Evolutionary conservation across 1,140 invertebrate genomes (phyloP), one percentile per base, ranked within the genome.

Genomic region (Apolygus lucorum): DNA sequence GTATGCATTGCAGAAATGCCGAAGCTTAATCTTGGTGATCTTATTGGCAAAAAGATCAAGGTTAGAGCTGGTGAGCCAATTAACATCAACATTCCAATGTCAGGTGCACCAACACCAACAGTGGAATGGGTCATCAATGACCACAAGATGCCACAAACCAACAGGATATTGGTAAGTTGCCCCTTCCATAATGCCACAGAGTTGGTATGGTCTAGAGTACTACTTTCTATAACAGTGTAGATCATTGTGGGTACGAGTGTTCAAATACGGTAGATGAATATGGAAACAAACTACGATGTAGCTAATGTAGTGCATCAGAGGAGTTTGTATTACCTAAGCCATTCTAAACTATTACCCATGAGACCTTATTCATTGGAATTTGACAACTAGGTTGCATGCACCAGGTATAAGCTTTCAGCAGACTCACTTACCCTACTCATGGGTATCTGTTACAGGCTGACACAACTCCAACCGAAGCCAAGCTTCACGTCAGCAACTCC

Each of bases 11-110:
- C 76, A 87, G 95, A 98, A 81, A 93, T 93, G 76, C 97, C 97
- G 11, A 95, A 94, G 80, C 80, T 99, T 17, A 88, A 90, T 78
- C 81, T 99, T 70, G 93, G 96, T 79, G 87, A 86, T 72, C 82
- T 99, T 27, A 87, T 95, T 74, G 95, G 95, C 65, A 92, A 90
- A 75, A 95, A 93, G 77, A 90, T 99, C 75, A 92, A 96, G 76
- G 95, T 99, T 1, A 86, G 94, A 28, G 97, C 96, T 76, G 97
- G 98, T 71, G 96, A 99, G 81, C 96, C 96, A 2, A 90, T 99
- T 63, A 93, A 95, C 75, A 87, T 99, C 72, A 88, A 88, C 76
- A 94, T 99, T 80, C 95, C 95, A 67, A 86, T 98, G 63, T 88
- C 89, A 73, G 97, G 97, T 70, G 91, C 96, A 25, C 98, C 98